Evolutionary conservation across 2,888 invertebrate genomes (phyloP).

Genomic region (Macropis europaea): DNA sequence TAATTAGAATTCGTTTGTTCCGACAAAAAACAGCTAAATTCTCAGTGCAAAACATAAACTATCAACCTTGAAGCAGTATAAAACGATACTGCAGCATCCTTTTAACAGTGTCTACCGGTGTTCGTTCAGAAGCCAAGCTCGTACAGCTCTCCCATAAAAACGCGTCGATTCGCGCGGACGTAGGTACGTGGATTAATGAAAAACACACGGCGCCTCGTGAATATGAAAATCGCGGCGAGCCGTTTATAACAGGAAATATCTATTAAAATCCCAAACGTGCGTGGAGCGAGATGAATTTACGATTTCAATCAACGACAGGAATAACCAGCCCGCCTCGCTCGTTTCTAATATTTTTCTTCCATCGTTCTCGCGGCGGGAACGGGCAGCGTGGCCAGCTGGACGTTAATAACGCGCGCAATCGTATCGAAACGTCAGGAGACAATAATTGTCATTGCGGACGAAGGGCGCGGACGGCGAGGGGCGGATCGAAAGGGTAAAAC

Average conservation of each 20-base stretch:
- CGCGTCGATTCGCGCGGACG: background rate
- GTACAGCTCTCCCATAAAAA: background rate
- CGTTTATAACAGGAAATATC: conserved; percentile 22
- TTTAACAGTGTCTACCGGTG: no score
- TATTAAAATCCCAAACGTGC: conserved; percentile 18
- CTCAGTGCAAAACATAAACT: no score
- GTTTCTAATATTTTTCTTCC: conserved; percentile 44
- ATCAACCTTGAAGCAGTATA: no score
- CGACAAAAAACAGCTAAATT: no score
- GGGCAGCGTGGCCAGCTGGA: background rate
- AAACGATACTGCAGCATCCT: no score
- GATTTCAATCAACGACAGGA: conserved; percentile 21
- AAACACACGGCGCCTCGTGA: background rate
- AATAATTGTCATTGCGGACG: conserved; percentile 44
- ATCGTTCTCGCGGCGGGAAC: background rate
- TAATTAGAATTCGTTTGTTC: no score
- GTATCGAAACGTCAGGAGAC: conserved; percentile 43
- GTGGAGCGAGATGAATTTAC: conserved; percentile 25
- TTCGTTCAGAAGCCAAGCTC: no score
- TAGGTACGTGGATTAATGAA: conserved; percentile 6
- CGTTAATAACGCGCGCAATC: conserved; percentile 41
- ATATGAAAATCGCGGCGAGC: background rate
- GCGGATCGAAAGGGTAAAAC: conserved; percentile 2
- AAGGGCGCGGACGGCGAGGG: background rate
- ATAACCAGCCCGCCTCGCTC: conserved; percentile 16